Percentiles rank a stretch among this genome's conserved stretches.
phyloP scores from a whole-genome alignment of 2,797 vertebrate species.

The Sebastes minor region DNA sequence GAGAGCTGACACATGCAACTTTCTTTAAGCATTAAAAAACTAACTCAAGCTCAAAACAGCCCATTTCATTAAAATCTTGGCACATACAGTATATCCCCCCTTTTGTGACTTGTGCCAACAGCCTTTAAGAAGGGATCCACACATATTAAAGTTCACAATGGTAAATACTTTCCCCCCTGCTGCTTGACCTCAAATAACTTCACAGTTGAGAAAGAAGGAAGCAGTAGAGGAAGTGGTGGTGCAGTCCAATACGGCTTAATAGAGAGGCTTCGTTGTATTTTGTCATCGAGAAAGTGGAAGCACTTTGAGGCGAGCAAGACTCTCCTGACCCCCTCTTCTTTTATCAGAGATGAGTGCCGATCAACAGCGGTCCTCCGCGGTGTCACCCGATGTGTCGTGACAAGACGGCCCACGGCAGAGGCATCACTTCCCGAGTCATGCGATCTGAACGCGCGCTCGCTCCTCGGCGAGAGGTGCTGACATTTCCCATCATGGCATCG shows the following conservation, averaged over 20 bases:
- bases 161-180: conserved; percentile 45
- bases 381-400: conserved; percentile 51
- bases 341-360: conserved; percentile 41
- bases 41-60: conserved; percentile 41
- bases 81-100: conserved; percentile 7
- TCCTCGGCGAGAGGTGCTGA: conserved; percentile 44
- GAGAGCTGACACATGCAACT: conserved; percentile 56
- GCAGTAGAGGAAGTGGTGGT: not conserved
- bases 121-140: conserved; percentile 42
- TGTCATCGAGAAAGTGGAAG: not conserved
- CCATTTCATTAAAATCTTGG: conserved; percentile 64
- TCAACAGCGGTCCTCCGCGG: conserved; percentile 26
- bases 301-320: not conserved
- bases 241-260: not conserved
- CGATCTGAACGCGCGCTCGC: conserved; percentile 19
- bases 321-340: conserved; percentile 20
- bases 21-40: conserved; percentile 51
- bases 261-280: not conserved
- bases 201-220: not conserved
- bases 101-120: conserved; percentile 28
- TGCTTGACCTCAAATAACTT: conserved; percentile 48
- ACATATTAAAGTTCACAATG: conserved; percentile 49
- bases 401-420: conserved; percentile 20
- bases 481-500: conserved; percentile 45
- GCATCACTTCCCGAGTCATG: conserved; percentile 39